Evolutionary conservation across 2,888 invertebrate species (phyloP).

Genomic region (Drosophila affinis): DNA sequence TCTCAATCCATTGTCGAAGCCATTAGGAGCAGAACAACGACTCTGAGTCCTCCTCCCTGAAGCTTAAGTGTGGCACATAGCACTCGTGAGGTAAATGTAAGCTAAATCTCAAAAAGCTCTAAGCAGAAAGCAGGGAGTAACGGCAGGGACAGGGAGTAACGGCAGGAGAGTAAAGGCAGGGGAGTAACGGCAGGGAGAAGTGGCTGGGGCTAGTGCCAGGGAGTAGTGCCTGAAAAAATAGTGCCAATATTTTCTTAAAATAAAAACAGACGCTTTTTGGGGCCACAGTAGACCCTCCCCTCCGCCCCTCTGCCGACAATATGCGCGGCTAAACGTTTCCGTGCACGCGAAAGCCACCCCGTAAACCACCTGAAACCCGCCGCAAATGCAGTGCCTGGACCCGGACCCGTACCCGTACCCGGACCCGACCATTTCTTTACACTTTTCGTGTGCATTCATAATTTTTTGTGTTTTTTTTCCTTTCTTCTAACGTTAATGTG

Average conservation of each 20-base stretch:
- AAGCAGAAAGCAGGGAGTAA: conserved; percentile 13
- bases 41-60: neutral
- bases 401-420: neutral
- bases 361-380: conserved; percentile 10
- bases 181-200: too few species aligned
- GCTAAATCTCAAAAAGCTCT: conserved; percentile 47
- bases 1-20: conserved; percentile 16
- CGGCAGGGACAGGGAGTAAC: neutral
- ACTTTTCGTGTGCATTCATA: conserved; percentile 74
- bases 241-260: conserved; percentile 76
- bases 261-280: conserved; percentile 68
- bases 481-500: conserved; percentile 74
- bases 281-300: conserved; percentile 28
- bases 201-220: too few species aligned
- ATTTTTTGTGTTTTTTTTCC: conserved; percentile 61
- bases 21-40: conserved; percentile 14
- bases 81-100: conserved; percentile 52
- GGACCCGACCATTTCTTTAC: conserved; percentile 63
- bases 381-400: conserved; percentile 52
- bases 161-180: conserved; percentile 24
- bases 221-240: conserved; percentile 25
- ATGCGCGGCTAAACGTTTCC: conserved; percentile 76
- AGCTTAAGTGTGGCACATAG: conserved; percentile 50
- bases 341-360: conserved; percentile 66
- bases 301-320: conserved; percentile 40